A percentile compares a stretch with the other conserved stretches of the same genome.
Evolutionary conservation across 2,888 invertebrate genomes (phyloP).

Genomic region (Conomelus anceps): DNA sequence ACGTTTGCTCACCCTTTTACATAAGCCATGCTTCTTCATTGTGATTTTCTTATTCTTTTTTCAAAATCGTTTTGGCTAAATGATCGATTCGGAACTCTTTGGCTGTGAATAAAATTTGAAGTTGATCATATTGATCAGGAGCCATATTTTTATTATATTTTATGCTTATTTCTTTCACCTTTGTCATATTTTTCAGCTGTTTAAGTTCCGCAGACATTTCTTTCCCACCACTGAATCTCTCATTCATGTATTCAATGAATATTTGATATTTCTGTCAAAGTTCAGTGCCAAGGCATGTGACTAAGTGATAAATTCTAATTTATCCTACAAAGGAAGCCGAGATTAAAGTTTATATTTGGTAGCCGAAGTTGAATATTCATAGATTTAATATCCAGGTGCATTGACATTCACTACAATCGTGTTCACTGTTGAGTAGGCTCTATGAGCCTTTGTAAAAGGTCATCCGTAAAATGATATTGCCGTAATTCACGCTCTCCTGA

Average conservation of each 20-base stretch:
- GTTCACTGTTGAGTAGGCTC: background rate
- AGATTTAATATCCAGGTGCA: background rate
- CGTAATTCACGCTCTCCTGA: background rate
- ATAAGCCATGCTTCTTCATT: background rate
- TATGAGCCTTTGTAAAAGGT: background rate
- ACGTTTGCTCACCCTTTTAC: background rate
- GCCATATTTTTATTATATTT: too few species aligned
- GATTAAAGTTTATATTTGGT: background rate
- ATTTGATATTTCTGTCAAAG: background rate
- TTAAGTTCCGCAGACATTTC: background rate
- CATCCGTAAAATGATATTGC: background rate
- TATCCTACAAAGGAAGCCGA: background rate
- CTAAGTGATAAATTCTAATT: background rate
- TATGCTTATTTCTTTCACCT: background rate
- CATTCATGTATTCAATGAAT: background rate
- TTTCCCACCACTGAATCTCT: background rate
- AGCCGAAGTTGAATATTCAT: background rate
- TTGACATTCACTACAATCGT: background rate
- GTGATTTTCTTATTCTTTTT: background rate
- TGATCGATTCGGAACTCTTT: too few species aligned
- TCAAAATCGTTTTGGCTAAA: background rate
- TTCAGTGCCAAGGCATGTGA: background rate
- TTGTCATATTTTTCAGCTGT: background rate
- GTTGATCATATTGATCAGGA: too few species aligned
- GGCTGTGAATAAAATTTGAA: too few species aligned